Conservation (phyloP, 1,140 invertebrate species). For the Pseudomyrmex gracilis region DNA sequence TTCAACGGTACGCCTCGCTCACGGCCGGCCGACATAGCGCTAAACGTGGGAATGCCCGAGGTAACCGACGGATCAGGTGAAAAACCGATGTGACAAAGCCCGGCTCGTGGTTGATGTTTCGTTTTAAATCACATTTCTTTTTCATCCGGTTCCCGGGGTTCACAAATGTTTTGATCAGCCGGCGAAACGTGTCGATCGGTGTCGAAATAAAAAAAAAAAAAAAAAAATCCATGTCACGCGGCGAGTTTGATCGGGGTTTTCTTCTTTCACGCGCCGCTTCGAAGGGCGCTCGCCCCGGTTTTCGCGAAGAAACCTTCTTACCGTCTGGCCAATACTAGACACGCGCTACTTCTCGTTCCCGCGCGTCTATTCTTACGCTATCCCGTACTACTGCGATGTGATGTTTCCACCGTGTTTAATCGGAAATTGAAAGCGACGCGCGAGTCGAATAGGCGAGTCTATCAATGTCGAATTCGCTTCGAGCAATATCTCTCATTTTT, state of each 20-base stretch:
- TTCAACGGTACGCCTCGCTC: slow-evolving; percentile 69
- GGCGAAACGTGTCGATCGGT: too few species aligned
- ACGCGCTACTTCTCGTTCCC: slow-evolving; percentile 75
- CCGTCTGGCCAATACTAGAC: slow-evolving; percentile 79
- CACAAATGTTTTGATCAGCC: too few species aligned
- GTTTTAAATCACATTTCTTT: neutral
- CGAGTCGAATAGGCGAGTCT: neutral
- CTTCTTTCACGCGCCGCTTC: neutral
- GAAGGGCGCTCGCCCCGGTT: slow-evolving; percentile 38
- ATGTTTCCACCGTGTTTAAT: slow-evolving; percentile 5
- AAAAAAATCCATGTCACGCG: neutral
- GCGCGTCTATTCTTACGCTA: slow-evolving; percentile 67
- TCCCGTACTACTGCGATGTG: slow-evolving; percentile 60
- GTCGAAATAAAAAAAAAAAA: neutral
- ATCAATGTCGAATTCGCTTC: neutral
- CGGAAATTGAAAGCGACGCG: neutral
- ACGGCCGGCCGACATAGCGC: slow-evolving; percentile 58
- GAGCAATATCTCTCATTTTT: neutral
- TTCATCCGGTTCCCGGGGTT: neutral
- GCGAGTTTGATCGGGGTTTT: slow-evolving; percentile 2
- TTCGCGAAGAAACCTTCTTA: slow-evolving; percentile 57
- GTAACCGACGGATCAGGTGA: slow-evolving; percentile 63
- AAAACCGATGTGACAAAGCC: slow-evolving; percentile 50
- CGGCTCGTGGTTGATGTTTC: too few species aligned
- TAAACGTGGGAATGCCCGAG: slow-evolving; percentile 68